A percentile compares a stretch with the other conserved stretches of the same genome.
These are phyloP conservation scores for Virgularia gustaviana DNA, from an alignment of 92 coral and sea anemone genomes.

Conservation along the genomic window DNA sequence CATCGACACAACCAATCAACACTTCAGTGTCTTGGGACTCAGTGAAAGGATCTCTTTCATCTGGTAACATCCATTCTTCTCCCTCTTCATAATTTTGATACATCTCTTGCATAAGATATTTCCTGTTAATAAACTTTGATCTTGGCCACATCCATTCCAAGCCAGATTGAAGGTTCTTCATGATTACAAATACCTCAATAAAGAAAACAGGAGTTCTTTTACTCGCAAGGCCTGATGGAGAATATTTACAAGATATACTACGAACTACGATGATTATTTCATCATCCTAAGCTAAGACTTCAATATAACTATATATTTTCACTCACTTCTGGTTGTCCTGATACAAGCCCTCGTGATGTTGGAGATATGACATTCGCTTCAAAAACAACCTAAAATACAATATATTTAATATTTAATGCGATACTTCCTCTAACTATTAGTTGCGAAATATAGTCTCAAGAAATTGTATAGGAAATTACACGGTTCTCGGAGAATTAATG, in stretches of 20 bases:
- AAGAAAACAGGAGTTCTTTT: too few relatives aligned
- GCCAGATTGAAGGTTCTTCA: conserved; percentile 82
- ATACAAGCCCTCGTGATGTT: conserved; percentile 81
- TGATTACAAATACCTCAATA: conserved; percentile 73
- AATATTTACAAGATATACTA: too few relatives aligned
- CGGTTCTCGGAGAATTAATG: too few relatives aligned
- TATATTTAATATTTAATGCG: too few relatives aligned
- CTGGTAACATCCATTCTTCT: conserved; percentile 91
- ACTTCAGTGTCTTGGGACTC: conserved; percentile 73
- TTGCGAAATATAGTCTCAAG: too few relatives aligned
- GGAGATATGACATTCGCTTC: conserved; percentile 85
- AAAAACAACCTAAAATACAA: conserved; percentile 65
- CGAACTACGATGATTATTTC: not conserved
- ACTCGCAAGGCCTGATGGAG: too few relatives aligned
- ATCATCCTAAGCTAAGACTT: not conserved
- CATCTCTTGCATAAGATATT: conserved; percentile 91
- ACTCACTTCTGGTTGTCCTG: conserved; percentile 79
- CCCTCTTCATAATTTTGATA: conserved; percentile 81
- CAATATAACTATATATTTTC: not conserved
- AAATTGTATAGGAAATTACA: too few relatives aligned
- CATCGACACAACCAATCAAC: conserved; percentile 88
- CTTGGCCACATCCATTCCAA: conserved; percentile 83
- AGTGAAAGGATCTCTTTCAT: conserved; percentile 89
- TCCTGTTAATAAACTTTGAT: conserved; percentile 78
- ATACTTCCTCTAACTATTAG: too few relatives aligned